Evolutionary conservation across 2,113 vertebrate species (phyloP), one percentile per base, ranked within the genome.

Genomic region (Amblyopsis rosae): DNA sequence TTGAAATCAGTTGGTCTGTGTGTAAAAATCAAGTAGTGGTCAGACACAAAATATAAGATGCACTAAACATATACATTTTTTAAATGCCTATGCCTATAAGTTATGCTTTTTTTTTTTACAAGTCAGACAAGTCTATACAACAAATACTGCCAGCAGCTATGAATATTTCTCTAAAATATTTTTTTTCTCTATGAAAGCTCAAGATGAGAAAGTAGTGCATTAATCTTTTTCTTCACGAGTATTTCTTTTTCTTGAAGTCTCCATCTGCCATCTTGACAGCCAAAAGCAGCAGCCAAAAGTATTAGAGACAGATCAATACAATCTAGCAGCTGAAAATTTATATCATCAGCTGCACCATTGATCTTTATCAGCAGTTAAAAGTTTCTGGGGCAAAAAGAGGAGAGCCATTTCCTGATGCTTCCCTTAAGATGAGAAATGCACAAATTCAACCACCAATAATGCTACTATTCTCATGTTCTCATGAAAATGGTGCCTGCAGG

Each of bases 241-340:
- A 45, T 61, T 62, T 60, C 67, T 83, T 64, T 35, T 68, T 63
- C 54, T 63, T 48, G 19, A 65, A 70, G 62, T 82, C 72, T 81
- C 74, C 69, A 67, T 81, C 68, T 50, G 74, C 81, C 62, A 84
- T 83, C 83, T 83, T 75, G 62, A 81, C 73, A 83, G 88, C 87
- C 9, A 19, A 32, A 41, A 41, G 35, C 35, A 41, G 35, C 79
- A n/a, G n/a, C n/a, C n/a, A 84, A 87, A 80, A 87, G 81, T 85
- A 79, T 87, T 85, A 81, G 62, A 79, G 79, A 70, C 69, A 53
- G 83, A 91, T 93, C 92, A 86, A 93, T 93, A 91, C 82, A 84
- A 83, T 91, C 84, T 87, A 85, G 85, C 82, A 89, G 82, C 75
- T 86, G 82, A 82, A 88, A 91, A 91, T 91, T 82, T 86, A 90